Base-by-base conservation (phyloP, 64 coral and sea anemone species). In the Catalaphyllia jardinei region DNA sequence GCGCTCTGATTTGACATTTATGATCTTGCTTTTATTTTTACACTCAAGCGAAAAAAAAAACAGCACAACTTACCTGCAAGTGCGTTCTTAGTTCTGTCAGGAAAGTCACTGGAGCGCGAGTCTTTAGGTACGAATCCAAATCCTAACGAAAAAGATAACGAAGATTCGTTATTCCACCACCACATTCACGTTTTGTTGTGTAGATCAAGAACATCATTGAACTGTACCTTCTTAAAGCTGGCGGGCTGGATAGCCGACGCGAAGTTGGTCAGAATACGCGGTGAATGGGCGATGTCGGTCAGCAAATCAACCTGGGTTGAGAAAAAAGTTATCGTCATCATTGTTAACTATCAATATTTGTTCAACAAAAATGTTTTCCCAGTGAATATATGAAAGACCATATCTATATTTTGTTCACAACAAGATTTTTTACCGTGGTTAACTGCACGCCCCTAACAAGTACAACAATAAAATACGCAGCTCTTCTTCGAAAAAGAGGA, bases 71-170 rank as follows among this genome's bases (percentile, higher is more conserved):
- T 79, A 99, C 97, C 93, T 99, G 97, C 72, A 99, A 77, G 52
- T 99, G 97, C 11, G 87, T 91, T 51, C 97, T 83, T 7, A 99
- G 88, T 72, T 99, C 97, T 15, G 97, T 99, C 73, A 99, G 62
- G 88, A 99, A 99, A 15, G 97, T 99, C 27, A 99, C 97, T 73
- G 97, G 97, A 33, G 87, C 94, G 20, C 97, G 90, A 60, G 97
- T 99, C 79, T 99, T 99, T 28, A 99, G 85, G 73, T 99, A 99
- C 3, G 97, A 99, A 84, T 99, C 97, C 64, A 99, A 71, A 84
- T 99, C 97, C 97, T 99, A 76, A 38, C 64, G 38, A 59, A 51
- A 90, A 79, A 72, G 4, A 86, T 29, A 9, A 22, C 14, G 24
- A 61, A 24, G 24, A 65, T 24, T 15, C n/a, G n/a, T 33, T 16